These are phyloP conservation scores for Troilus luridus DNA, from an alignment of 2,888 invertebrate species.

Conservation along the genomic window DNA sequence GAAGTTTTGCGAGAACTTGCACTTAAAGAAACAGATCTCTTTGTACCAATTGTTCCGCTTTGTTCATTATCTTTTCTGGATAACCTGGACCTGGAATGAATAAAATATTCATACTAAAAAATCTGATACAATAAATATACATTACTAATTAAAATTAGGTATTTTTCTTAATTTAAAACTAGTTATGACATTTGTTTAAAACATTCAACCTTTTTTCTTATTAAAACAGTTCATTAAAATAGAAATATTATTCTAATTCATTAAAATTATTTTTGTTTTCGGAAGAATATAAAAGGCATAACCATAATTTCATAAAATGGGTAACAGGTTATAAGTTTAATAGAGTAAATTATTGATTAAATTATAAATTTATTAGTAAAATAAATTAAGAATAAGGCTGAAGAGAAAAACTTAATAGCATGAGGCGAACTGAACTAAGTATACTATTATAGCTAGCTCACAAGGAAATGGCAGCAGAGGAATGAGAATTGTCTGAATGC, in stretches of 20 bases:
- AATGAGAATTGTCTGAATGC: too few species aligned
- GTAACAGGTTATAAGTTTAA: too few species aligned
- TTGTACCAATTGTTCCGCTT: neutral
- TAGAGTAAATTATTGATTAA: too few species aligned
- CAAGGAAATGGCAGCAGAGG: too few species aligned
- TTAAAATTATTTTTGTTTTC: neutral
- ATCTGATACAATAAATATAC: neutral
- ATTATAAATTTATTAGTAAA: neutral
- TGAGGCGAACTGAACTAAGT: too few species aligned
- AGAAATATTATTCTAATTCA: neutral
- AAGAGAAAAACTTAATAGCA: neutral
- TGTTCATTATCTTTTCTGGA: slow-evolving; percentile 37
- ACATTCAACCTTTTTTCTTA: too few species aligned
- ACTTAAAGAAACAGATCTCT: slow-evolving; percentile 48
- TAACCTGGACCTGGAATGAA: slow-evolving; percentile 18
- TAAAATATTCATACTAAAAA: neutral
- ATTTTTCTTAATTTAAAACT: too few species aligned
- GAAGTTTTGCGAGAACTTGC: slow-evolving; percentile 7
- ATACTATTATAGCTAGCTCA: too few species aligned
- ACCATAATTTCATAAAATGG: neutral
- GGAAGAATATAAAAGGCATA: neutral
- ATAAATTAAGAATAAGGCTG: neutral
- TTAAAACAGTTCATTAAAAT: neutral
- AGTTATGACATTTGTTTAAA: too few species aligned
- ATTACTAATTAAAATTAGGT: too few species aligned